These are phyloP conservation scores for Buteo buteo DNA, from an alignment of 2,113 vertebrate species.

Conservation along the genomic window DNA sequence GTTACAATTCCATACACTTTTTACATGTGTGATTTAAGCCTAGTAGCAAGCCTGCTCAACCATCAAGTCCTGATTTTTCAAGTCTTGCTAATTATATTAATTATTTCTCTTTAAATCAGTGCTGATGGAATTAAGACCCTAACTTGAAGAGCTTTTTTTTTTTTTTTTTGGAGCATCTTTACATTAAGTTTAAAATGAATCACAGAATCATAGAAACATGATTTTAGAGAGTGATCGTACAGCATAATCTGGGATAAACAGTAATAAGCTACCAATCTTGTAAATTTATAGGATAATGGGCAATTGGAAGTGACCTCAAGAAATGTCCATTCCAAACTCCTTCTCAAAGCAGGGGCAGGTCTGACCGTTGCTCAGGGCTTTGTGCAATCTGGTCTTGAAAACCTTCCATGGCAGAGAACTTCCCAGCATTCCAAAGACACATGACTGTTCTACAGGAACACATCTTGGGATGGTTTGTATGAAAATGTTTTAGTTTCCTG, in stretches of 20 bases:
- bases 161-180: not conserved
- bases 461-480: not conserved
- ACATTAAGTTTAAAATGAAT: not conserved
- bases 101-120: not conserved
- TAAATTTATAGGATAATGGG: not conserved
- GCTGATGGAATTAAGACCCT: not conserved
- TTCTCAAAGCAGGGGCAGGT: not conserved
- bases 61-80: not conserved
- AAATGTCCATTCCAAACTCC: not conserved
- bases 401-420: not conserved
- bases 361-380: not conserved
- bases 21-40: not conserved
- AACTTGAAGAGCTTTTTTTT: not conserved
- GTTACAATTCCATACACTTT: not conserved
- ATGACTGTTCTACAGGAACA: not conserved
- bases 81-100: not conserved
- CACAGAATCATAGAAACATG: not conserved
- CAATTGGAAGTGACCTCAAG: not conserved
- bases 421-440: not conserved
- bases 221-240: not conserved
- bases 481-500: not conserved
- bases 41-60: not conserved
- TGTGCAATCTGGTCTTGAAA: not conserved
- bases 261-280: not conserved
- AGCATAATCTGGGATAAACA: not conserved